Base-by-base conservation (phyloP, 92 coral and sea anemone species). In the Parazoanthus atlanticus region DNA sequence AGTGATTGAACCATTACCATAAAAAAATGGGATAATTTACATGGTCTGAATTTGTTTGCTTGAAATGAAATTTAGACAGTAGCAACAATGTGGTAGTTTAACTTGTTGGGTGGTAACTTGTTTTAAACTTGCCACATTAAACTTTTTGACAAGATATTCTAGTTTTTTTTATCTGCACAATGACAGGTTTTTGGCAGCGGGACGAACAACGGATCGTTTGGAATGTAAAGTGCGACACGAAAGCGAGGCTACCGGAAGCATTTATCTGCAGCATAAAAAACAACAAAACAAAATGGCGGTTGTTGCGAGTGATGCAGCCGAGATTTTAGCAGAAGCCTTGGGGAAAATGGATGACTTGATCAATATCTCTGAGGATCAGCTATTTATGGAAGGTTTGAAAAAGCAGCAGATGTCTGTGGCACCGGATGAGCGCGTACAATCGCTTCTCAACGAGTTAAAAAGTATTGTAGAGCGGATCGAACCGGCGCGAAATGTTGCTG, bases 291-390 rank as follows among this genome's bases (percentile, higher is more conserved):
- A 95, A 81, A 96, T 95, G 99, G 99, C 99, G 98, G 93, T 91
- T 19, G 94, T 91, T 26, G 97, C 96, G 15, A 93, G 85, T 71
- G 99, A 97, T 91, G 98, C 96, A 33, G 96, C 99, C 47, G 91
- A 93, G 32, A 95, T 96, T 93, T 89, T 97, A 79, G 99, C 98
- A 16, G 99, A 97, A 89, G 99, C 99, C 88, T 81, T 97, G 43
- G 96, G 96, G 80, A 93, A 95, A 93, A 97, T 97, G 93, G 99
- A 97, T 91, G 94, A 95, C 28, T 95, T 97, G 84, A 94, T 97
- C 72, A 84, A 84, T 46, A 84, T 84, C 40, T 91, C 98, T 26
- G 98, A 95, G 40, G 99, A 97, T 78, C 93, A 93, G 43, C 91
- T 95, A 30, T 93, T 95, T 43, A 90, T 93, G 92, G 98, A 93